Conservation (phyloP, 2,113 vertebrate genomes). For the Seriola aureovittata region DNA sequence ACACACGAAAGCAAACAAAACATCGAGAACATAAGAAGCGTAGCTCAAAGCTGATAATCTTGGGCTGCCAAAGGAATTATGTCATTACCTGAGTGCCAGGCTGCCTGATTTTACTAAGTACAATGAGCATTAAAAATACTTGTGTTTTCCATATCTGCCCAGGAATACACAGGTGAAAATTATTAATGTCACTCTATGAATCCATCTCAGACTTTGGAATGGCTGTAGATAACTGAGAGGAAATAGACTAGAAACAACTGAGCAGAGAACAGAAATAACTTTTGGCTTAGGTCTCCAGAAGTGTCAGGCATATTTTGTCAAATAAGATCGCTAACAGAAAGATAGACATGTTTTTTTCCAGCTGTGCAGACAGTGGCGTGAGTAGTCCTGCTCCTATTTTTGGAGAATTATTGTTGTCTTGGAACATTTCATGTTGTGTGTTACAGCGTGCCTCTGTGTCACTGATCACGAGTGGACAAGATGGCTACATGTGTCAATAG, state of each 20-base stretch:
- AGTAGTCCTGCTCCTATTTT: conserved; percentile 34
- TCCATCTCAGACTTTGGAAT: neutral
- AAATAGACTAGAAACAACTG: neutral
- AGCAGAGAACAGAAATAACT: neutral
- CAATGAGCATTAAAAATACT: neutral
- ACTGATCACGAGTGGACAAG: conserved; percentile 49
- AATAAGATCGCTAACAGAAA: neutral
- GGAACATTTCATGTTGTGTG: conserved; percentile 21
- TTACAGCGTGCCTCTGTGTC: conserved; percentile 44
- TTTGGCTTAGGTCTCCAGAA: neutral
- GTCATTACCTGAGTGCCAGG: neutral
- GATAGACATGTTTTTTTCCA: conserved; percentile 15
- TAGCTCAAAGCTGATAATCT: neutral
- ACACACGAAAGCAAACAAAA: neutral
- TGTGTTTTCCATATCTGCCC: neutral
- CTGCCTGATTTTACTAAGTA: neutral
- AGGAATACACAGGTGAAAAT: neutral
- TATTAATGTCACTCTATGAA: neutral
- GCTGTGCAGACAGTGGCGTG: neutral
- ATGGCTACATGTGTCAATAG: conserved; percentile 23
- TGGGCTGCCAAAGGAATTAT: neutral
- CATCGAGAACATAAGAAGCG: neutral
- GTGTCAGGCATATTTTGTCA: neutral
- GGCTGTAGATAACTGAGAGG: neutral
- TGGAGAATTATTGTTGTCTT: conserved; percentile 21